phyloP scores from a whole-genome alignment of 1,140 invertebrate species.

The Sminthurinus signatus region DNA sequence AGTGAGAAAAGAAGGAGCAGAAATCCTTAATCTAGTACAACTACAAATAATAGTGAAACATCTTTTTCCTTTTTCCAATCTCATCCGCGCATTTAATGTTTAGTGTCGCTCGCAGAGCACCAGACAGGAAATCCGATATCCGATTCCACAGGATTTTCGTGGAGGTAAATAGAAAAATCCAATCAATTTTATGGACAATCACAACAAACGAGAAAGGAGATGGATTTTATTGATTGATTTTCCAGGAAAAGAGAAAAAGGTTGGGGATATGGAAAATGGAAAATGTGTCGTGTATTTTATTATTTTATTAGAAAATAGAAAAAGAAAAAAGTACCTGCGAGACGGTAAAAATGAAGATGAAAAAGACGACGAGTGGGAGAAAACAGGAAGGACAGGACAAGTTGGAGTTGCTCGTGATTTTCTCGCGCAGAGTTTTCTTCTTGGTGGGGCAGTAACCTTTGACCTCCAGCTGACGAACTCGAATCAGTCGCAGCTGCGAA shows the following conservation, averaged over 20 bases:
- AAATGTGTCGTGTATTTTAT: neutral
- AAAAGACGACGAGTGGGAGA: constrained; percentile 32
- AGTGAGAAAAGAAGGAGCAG: too few relatives aligned
- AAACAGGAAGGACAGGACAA: constrained; percentile 20
- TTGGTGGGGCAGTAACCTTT: constrained; percentile 22
- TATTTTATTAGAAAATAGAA: neutral
- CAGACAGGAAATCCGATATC: too few relatives aligned
- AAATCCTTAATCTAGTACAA: too few relatives aligned
- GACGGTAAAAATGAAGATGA: constrained; percentile 32
- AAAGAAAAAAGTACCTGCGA: constrained; percentile 24
- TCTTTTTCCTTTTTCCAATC: too few relatives aligned
- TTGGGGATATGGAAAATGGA: neutral
- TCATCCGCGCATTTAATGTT: too few relatives aligned
- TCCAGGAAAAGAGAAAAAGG: neutral
- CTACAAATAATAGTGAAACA: too few relatives aligned
- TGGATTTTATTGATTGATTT: neutral
- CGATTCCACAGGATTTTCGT: too few relatives aligned
- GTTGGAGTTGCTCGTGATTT: constrained; percentile 5
- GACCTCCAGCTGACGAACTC: constrained; percentile 21
- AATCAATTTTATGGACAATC: neutral
- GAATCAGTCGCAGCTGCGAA: constrained; percentile 16
- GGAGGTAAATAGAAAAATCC: neutral
- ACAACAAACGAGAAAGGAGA: neutral
- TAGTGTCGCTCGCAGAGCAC: too few relatives aligned
- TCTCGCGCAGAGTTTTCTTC: neutral